Conservation (phyloP, 2,113 vertebrate genomes). For the Zosterops hypoxanthus region DNA sequence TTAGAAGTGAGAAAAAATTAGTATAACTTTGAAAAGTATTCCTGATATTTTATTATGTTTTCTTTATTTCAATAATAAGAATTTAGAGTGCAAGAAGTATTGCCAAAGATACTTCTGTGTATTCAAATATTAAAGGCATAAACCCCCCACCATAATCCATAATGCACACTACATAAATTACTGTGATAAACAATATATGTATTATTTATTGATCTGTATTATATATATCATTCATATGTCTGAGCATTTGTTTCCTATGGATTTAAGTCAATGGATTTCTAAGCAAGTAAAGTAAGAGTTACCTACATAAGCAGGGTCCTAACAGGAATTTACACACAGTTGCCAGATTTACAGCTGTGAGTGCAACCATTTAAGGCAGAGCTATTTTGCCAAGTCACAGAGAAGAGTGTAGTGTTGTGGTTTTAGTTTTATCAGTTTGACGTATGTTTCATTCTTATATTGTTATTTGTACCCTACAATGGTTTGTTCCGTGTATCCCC, state of each 20-base stretch:
- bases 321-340: not conserved
- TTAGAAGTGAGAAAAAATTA: not conserved
- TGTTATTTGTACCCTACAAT: too few species aligned
- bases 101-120: not conserved
- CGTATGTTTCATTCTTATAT: too few species aligned
- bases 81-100: not conserved
- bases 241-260: not conserved
- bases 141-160: not conserved
- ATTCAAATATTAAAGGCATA: not conserved
- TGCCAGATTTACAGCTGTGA: not conserved
- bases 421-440: too few species aligned
- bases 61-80: not conserved
- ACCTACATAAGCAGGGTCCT: not conserved
- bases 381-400: not conserved
- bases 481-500: too few species aligned
- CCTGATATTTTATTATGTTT: not conserved
- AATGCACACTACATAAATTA: not conserved
- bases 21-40: not conserved
- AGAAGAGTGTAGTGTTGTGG: not conserved
- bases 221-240: not conserved
- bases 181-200: not conserved
- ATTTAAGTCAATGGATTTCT: not conserved
- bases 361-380: not conserved
- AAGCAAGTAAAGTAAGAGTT: not conserved
- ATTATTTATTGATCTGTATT: not conserved